Base-by-base conservation (phyloP, 2,888 invertebrate genomes). In the Actias luna region DNA sequence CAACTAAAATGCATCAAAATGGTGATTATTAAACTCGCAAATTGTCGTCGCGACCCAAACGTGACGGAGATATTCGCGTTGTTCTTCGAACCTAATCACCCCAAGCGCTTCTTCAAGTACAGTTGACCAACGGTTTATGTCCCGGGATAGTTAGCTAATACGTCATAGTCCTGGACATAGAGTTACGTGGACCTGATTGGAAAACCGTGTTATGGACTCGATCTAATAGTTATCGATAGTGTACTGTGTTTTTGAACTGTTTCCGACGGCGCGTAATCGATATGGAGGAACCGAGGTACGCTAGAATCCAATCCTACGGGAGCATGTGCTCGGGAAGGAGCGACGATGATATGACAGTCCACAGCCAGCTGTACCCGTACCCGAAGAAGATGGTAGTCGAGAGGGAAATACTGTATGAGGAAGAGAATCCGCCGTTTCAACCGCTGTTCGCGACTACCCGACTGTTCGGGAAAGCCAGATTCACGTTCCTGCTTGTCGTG, bases 381-480 rank as follows among this genome's bases (percentile, higher is more conserved):
- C 83, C 80, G 27, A 90, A 92, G 69, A 93, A 91, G 67, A 86
- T 93, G 87, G 74, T 88, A 1, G 80, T 93, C 0, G 79, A 84
- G 57, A 78, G 87, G 36, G 92, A 92, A 64, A 81, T 89, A n/a
- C 66, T 92, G 67, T 92, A 92, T 62, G 91, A 92, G 65, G 90
- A 92, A 62, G 84, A 92, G 68, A 71, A 92, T 67, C 90, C 91
- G 0, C 91, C 92, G 0, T 92, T 92, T 67, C 84, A 89, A 67
- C 91, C 92, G 0, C 70, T 92, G 1, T 81, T 92, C 18, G 90
- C 83, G 0, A 91, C 92, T 1, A 79, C 78, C 1, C 85, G 83
- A 66, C 75, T 94, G 60, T 90, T 94, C 66, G 94, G 94, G 1
- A 84, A 94, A 63, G 87, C 93, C 55, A 88, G 93, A 68, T 93